These are phyloP conservation scores for Oophaga sylvatica DNA, from an alignment of 2,797 vertebrate genomes.

Conservation along the genomic window DNA sequence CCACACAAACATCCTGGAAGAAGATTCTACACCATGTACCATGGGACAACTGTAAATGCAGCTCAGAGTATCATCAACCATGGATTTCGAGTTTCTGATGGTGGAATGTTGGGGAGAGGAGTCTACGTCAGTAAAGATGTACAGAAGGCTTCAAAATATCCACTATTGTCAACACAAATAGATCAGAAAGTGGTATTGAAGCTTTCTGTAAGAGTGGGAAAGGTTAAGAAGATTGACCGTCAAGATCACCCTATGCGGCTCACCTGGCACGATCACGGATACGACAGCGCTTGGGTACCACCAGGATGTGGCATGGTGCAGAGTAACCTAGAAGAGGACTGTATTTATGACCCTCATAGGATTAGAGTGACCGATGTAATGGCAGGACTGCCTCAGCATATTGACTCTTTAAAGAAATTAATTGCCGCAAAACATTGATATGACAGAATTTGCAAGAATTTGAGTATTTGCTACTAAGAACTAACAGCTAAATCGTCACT, in stretches of 20 bases:
- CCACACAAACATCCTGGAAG: not conserved
- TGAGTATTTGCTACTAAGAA: not conserved
- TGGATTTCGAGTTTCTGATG: conserved; percentile 46
- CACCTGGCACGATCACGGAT: conserved; percentile 60
- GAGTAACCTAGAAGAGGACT: conserved; percentile 59
- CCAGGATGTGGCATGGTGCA: conserved; percentile 58
- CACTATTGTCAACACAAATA: not conserved
- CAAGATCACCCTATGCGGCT: conserved; percentile 59
- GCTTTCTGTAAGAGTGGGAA: conserved; percentile 57
- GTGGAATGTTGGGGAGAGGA: conserved; percentile 61
- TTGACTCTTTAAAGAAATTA: not conserved
- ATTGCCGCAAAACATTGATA: not conserved
- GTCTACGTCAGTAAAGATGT: conserved; percentile 59
- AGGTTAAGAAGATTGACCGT: conserved; percentile 58
- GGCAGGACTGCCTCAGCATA: not conserved
- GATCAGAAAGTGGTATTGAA: conserved; percentile 52
- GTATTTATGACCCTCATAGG: conserved; percentile 51
- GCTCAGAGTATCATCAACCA: not conserved
- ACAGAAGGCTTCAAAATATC: conserved; percentile 52
- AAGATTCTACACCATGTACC: conserved; percentile 60
- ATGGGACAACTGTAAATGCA: conserved; percentile 49
- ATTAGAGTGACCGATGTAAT: conserved; percentile 40
- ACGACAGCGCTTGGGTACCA: conserved; percentile 65
- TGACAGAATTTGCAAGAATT: not conserved
- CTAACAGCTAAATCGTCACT: too few relatives aligned